These are phyloP conservation scores for Lochmaea crataegi DNA, from an alignment of 2,888 invertebrate genomes.

Conservation along the genomic window DNA sequence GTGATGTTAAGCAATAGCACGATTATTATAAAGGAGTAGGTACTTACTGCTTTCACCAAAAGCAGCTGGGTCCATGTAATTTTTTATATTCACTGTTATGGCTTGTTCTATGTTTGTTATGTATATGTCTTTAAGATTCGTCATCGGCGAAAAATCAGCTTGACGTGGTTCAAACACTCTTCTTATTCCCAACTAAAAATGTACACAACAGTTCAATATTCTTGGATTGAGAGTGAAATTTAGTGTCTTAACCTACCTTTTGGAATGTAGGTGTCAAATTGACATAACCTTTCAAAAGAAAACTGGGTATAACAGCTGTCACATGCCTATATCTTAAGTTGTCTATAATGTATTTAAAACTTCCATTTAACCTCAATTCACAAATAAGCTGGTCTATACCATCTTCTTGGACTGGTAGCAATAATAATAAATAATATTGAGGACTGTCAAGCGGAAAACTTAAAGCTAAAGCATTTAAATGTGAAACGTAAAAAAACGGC, in stretches of 20 bases:
- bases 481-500: constrained; percentile 79
- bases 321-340: constrained; percentile 78
- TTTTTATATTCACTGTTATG: constrained; percentile 84
- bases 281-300: constrained; percentile 82
- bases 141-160: constrained; percentile 84
- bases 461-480: constrained; percentile 77
- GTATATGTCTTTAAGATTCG: constrained; percentile 79
- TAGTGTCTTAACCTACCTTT: constrained; percentile 70
- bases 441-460: constrained; percentile 84
- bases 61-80: constrained; percentile 72
- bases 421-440: constrained; percentile 80
- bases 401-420: constrained; percentile 74
- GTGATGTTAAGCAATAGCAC: neutral
- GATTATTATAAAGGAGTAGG: neutral
- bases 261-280: constrained; percentile 84
- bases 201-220: neutral
- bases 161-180: constrained; percentile 85
- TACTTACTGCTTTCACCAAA: constrained; percentile 49
- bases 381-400: constrained; percentile 74
- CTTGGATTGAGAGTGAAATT: too few species aligned
- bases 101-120: constrained; percentile 87
- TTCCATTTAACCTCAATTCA: constrained; percentile 72
- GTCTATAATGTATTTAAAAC: constrained; percentile 75
- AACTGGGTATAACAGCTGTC: constrained; percentile 82
- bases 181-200: constrained; percentile 76